Evolutionary conservation across 2,888 invertebrate species (phyloP).

Genomic region (Cosmopolites sordidus): DNA sequence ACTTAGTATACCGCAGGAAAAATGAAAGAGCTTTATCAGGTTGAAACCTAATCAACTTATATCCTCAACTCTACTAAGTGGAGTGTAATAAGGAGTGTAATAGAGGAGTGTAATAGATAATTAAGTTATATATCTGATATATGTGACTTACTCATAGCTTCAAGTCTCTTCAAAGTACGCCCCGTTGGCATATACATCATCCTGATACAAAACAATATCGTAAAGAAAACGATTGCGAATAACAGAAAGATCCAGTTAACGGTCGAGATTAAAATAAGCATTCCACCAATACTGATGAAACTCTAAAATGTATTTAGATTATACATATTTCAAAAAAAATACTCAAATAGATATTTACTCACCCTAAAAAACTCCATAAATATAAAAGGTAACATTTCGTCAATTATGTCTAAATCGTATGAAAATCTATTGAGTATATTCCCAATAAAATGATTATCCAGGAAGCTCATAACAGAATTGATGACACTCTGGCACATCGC

Average conservation of each 20-base stretch:
- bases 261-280: slow-evolving; percentile 64
- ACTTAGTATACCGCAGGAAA: too few species aligned
- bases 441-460: slow-evolving; percentile 34
- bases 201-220: slow-evolving; percentile 60
- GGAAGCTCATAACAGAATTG: slow-evolving; percentile 29
- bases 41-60: too few species aligned
- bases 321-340: too few species aligned
- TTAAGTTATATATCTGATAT: too few species aligned
- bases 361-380: slow-evolving; percentile 33
- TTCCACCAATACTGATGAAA: slow-evolving; percentile 54
- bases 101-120: too few species aligned
- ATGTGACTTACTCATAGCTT: slow-evolving; percentile 64
- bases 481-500: slow-evolving; percentile 31
- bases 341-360: too few species aligned
- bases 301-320: too few species aligned
- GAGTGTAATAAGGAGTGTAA: too few species aligned
- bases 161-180: slow-evolving; percentile 66
- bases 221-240: slow-evolving; percentile 60
- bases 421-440: slow-evolving; percentile 35
- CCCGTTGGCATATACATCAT: slow-evolving; percentile 69
- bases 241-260: slow-evolving; percentile 65
- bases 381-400: slow-evolving; percentile 34
- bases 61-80: too few species aligned
- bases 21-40: too few species aligned
- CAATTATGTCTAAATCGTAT: slow-evolving; percentile 32